These are phyloP conservation scores for Amphiprion percula DNA, from an alignment of 2,113 vertebrate species.

Conservation along the genomic window DNA sequence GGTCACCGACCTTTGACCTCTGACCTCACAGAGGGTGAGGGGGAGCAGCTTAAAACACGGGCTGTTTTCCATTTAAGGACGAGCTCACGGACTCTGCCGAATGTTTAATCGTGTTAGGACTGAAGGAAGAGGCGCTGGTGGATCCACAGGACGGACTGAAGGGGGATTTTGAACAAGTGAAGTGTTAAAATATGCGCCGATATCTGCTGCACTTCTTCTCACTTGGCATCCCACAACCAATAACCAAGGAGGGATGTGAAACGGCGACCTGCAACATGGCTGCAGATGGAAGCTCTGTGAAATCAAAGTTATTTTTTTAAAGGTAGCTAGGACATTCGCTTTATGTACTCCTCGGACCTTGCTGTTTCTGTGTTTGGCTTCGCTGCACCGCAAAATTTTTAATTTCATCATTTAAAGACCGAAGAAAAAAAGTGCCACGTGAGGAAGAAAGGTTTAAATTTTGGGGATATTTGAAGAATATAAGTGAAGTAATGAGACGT, in stretches of 20 bases:
- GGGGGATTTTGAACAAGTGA: neutral
- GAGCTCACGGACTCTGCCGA: slow-evolving; percentile 40
- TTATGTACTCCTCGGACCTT: neutral
- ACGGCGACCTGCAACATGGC: neutral
- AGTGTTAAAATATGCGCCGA: neutral
- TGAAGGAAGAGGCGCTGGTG: slow-evolving; percentile 38
- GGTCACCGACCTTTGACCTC: slow-evolving; percentile 96
- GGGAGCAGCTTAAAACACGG: slow-evolving; percentile 42
- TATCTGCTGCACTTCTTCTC: neutral
- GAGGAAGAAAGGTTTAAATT: slow-evolving; percentile 14
- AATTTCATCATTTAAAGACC: slow-evolving; percentile 8
- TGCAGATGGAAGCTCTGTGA: slow-evolving; percentile 31
- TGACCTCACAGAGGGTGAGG: neutral
- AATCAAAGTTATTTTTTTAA: slow-evolving; percentile 63
- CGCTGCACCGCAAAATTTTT: slow-evolving; percentile 2
- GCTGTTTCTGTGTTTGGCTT: slow-evolving; percentile 34
- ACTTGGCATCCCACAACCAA: slow-evolving; percentile 17
- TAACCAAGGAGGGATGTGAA: slow-evolving; percentile 4
- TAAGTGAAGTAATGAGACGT: slow-evolving; percentile 5
- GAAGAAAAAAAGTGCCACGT: neutral
- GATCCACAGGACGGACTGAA: slow-evolving; percentile 39
- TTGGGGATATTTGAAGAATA: slow-evolving; percentile 26
- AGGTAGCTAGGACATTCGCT: neutral
- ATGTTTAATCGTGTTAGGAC: slow-evolving; percentile 45
- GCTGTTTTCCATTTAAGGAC: slow-evolving; percentile 32